Percentiles rank a stretch among this genome's conserved stretches.
Evolutionary conservation across 2,888 invertebrate genomes (phyloP).

Genomic region (Mystacides longicornis): DNA sequence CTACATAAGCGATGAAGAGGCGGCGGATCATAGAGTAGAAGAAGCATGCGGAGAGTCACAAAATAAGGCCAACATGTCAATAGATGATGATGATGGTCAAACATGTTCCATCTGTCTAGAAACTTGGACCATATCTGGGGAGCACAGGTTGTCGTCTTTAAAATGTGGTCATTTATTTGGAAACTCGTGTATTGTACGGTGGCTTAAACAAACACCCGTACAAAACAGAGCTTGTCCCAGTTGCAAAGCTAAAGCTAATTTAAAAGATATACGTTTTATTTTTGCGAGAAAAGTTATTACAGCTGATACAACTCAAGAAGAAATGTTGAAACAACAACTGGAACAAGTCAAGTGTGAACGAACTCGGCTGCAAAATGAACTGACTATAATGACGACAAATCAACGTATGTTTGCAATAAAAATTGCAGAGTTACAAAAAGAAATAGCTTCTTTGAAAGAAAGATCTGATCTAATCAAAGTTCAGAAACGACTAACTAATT

Average conservation of each 20-base stretch:
- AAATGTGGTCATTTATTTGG: conserved; percentile 94
- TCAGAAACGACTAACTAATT: neutral
- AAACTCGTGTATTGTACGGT: conserved; percentile 65
- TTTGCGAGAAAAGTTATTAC: conserved; percentile 72
- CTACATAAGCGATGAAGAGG: neutral
- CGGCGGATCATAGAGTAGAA: neutral
- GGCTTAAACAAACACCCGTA: conserved; percentile 54
- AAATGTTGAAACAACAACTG: conserved; percentile 56
- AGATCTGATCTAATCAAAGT: conserved; percentile 26
- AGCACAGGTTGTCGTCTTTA: conserved; percentile 77
- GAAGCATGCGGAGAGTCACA: neutral
- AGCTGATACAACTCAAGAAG: conserved; percentile 71
- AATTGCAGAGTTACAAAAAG: conserved; percentile 24
- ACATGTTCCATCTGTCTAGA: conserved; percentile 87
- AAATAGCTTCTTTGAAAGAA: conserved; percentile 30
- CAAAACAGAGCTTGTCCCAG: conserved; percentile 73
- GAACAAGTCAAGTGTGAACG: conserved; percentile 50
- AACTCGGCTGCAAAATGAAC: conserved; percentile 53
- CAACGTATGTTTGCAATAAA: conserved; percentile 31
- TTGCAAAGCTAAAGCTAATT: conserved; percentile 68
- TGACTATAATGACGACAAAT: conserved; percentile 41
- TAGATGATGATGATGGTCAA: conserved; percentile 55
- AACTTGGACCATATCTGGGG: conserved; percentile 77
- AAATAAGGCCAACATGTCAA: neutral
- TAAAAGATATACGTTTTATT: conserved; percentile 66